Evolutionary conservation across 2,113 vertebrate genomes (phyloP), one percentile per base, ranked within the genome.

Genomic region (Bufo gargarizans): DNA sequence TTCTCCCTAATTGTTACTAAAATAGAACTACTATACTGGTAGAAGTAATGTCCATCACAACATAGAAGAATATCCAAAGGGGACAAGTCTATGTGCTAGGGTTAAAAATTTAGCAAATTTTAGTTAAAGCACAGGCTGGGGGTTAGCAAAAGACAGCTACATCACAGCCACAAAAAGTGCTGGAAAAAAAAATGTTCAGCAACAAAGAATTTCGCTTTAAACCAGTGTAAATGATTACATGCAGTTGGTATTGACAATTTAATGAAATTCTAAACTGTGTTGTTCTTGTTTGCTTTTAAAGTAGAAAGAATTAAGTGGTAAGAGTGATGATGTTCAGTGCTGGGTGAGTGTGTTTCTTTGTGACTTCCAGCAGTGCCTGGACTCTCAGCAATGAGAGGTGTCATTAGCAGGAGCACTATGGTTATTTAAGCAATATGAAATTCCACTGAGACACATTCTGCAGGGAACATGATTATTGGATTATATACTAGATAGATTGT

Each of bases 391-490:
- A n/a, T 77, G 45, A 17, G 71, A 61, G 3, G 19, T 84, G 14
- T 1, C 45, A 63, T 65, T 50, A 77, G 58, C 76, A 0, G 22
- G 16, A 58, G 20, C 69, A 59, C 83, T 76, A 10, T 55, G 0
- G 0, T 0, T 4, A 47, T 0, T 0, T 0, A 12, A 0, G 53
- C 0, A 6, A 4, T 49, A 50, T n/a, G 56, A 55, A 2, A 22
- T 22, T 55, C 19, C 4, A 78, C 19, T 13, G 12, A 78, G 76
- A 50, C 20, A 53, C 20, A n/a, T 10, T n/a, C 22, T 53, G 3
- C 55, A 1, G 22, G 49, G 8, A 12, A 47, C 9, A 78, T 55
- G 49, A 20, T 55, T 55, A 20, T 53, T 53, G 10, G 17, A 55
- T 53, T 78, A 78, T 12, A 55, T n/a, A 53, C 20, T 22, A 22